Evolutionary conservation across 2,888 invertebrate genomes (phyloP).

Genomic region (Leucophenga maculata): DNA sequence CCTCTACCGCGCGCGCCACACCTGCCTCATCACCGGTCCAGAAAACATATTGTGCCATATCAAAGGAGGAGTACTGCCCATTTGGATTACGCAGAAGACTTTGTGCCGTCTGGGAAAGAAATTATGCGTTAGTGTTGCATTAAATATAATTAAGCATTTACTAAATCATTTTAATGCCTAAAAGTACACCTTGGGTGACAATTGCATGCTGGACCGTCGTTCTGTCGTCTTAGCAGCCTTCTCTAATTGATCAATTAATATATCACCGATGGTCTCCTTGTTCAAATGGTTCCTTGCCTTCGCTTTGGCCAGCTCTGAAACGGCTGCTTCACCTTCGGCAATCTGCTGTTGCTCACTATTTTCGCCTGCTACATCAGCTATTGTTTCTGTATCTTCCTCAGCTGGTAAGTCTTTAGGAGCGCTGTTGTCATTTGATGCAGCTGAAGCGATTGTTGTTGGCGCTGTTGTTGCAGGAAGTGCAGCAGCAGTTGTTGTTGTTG

Average conservation of each 20-base stretch:
- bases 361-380: slow-evolving; percentile 41
- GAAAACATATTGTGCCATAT: slow-evolving; percentile 87
- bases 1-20: slow-evolving; percentile 83
- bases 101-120: slow-evolving; percentile 72
- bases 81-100: slow-evolving; percentile 74
- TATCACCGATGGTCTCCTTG: slow-evolving; percentile 63
- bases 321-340: slow-evolving; percentile 36
- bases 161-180: not conserved
- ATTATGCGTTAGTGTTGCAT: not conserved
- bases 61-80: slow-evolving; percentile 82
- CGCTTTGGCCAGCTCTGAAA: slow-evolving; percentile 31
- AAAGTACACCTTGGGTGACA: slow-evolving; percentile 67
- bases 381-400: not conserved
- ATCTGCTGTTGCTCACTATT: not conserved
- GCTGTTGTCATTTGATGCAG: slow-evolving; percentile 23
- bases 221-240: slow-evolving; percentile 62
- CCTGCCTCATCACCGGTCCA: slow-evolving; percentile 88
- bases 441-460: slow-evolving; percentile 9
- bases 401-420: slow-evolving; percentile 11
- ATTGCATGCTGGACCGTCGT: slow-evolving; percentile 60
- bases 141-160: slow-evolving; percentile 35
- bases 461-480: slow-evolving; percentile 39
- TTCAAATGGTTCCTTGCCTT: slow-evolving; percentile 54
- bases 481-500: slow-evolving; percentile 43
- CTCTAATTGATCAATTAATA: slow-evolving; percentile 59